Percentiles rank a stretch among this genome's conserved stretches.
Evolutionary conservation across 2,797 vertebrate species (phyloP).

Genomic region (Siniperca undulata): DNA sequence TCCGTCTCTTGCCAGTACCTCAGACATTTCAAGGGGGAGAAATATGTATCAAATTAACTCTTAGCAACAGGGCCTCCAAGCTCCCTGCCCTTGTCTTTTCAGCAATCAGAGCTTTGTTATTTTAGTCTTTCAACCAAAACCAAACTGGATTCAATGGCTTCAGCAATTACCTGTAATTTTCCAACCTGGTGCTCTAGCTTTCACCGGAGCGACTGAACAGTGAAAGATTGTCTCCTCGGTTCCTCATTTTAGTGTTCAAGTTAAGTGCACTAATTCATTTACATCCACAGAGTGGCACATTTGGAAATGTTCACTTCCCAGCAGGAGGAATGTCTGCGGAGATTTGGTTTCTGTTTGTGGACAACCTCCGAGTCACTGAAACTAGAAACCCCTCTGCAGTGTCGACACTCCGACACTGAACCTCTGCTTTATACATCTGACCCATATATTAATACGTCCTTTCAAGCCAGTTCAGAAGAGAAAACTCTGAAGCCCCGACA

Average conservation of each 20-base stretch:
- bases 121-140: slow-evolving; percentile 86
- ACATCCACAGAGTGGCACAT: slow-evolving; percentile 74
- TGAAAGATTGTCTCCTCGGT: slow-evolving; percentile 78
- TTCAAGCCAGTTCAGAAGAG: slow-evolving; percentile 70
- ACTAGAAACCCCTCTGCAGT: slow-evolving; percentile 66
- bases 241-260: slow-evolving; percentile 65
- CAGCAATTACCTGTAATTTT: slow-evolving; percentile 86
- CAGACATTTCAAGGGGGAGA: slow-evolving; percentile 83
- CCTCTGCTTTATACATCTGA: slow-evolving; percentile 82
- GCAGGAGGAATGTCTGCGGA: slow-evolving; percentile 69
- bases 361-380: slow-evolving; percentile 67
- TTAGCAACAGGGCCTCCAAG: slow-evolving; percentile 78
- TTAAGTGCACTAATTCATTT: slow-evolving; percentile 79
- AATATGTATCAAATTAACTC: slow-evolving; percentile 87
- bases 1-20: slow-evolving; percentile 80
- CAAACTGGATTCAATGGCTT: slow-evolving; percentile 83
- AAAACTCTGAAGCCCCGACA: slow-evolving; percentile 75
- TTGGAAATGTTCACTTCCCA: slow-evolving; percentile 82
- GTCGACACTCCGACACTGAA: slow-evolving; percentile 68
- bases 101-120: slow-evolving; percentile 86
- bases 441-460: slow-evolving; percentile 80
- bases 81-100: slow-evolving; percentile 81
- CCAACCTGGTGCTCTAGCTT: slow-evolving; percentile 80
- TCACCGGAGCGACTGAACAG: slow-evolving; percentile 73
- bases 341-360: slow-evolving; percentile 71